phyloP scores from a whole-genome alignment of 2,888 invertebrate genomes.

The Poecilus cupreus region DNA sequence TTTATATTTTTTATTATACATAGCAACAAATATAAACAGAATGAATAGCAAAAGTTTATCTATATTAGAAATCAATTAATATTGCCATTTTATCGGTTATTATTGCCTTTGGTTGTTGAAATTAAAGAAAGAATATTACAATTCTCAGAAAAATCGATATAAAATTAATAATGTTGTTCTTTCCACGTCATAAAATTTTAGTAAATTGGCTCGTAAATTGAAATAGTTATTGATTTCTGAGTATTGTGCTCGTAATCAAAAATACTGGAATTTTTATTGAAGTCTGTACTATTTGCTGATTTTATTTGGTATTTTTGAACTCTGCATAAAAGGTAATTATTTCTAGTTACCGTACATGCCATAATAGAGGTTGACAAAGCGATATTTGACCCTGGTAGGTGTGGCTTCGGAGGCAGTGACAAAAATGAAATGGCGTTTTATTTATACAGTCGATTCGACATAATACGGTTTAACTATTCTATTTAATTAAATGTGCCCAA shows the following conservation, averaged over 20 bases:
- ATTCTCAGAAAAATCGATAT: slow-evolving; percentile 5
- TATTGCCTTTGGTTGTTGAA: slow-evolving; percentile 6
- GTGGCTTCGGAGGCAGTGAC: too few relatives aligned
- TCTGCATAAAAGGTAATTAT: too few relatives aligned
- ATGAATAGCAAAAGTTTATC: background rate
- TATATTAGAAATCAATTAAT: background rate
- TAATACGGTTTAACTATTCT: too few relatives aligned
- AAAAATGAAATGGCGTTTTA: too few relatives aligned
- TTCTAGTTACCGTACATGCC: too few relatives aligned
- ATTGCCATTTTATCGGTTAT: background rate
- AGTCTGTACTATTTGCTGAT: background rate
- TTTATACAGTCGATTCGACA: too few relatives aligned
- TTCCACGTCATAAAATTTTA: slow-evolving; percentile 16
- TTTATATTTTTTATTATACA: too few relatives aligned
- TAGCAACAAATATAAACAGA: too few relatives aligned
- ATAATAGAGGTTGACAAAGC: too few relatives aligned
- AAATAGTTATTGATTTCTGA: slow-evolving; percentile 5
- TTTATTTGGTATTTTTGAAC: background rate
- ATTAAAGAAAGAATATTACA: slow-evolving; percentile 15
- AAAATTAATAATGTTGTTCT: slow-evolving; percentile 15
- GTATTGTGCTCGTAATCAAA: background rate
- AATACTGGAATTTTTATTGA: background rate
- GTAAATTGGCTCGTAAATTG: slow-evolving; percentile 9
- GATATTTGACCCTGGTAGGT: too few relatives aligned
- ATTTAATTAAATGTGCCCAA: too few relatives aligned